Base-by-base conservation (phyloP, 2,888 invertebrate genomes). In the Elmis aenea region DNA sequence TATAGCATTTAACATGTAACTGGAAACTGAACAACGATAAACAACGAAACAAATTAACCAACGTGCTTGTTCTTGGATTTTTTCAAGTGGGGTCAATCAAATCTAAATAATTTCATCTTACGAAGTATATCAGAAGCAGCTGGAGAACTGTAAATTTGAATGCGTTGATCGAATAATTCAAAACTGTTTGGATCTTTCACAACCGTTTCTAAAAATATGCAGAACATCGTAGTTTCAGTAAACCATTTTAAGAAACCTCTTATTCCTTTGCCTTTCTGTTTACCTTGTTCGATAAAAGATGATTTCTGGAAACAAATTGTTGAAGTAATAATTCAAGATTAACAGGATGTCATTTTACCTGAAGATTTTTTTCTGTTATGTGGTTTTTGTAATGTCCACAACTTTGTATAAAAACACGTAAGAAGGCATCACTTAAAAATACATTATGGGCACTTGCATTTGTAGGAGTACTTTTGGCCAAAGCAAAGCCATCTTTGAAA, bases 231-330 rank as follows among this genome's bases (percentile, higher is more conserved):
- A 0, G 89, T 89, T 60, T 90, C 87, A 0, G 83, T 79, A 66
- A 91, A 90, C 89, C 89, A 90, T 49, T 87, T 85, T 1, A 90
- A 69, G 64, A 90, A 88, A 52, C 80, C 77, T 46, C 81, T 78
- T 20, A 80, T 74, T 27, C 79, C 78, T 58, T 81, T 80, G 0
- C 83, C 77, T 32, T 47, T 56, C 0, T 72, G 60, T 3, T 77
- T 73, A 45, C 72, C 74, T 34, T 50, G 48, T 51, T 78, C 78
- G 16, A 85, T 73, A 63, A 87, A 88, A 5, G 73, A 65, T 28
- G 86, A 84, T 69, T 81, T 82, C 83, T 87, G 75, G 50, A 74
- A 75, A 48, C 39, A 8, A 25, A 3, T 25, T 10, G n/a, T n/a
- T n/a, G n/a, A n/a, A n/a, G n/a, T n/a, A n/a, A n/a, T n/a, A n/a